A percentile compares a stretch with the other conserved stretches of the same genome.
phyloP scores from a whole-genome alignment of 2,797 vertebrate genomes.

The Forpus xanthops region DNA sequence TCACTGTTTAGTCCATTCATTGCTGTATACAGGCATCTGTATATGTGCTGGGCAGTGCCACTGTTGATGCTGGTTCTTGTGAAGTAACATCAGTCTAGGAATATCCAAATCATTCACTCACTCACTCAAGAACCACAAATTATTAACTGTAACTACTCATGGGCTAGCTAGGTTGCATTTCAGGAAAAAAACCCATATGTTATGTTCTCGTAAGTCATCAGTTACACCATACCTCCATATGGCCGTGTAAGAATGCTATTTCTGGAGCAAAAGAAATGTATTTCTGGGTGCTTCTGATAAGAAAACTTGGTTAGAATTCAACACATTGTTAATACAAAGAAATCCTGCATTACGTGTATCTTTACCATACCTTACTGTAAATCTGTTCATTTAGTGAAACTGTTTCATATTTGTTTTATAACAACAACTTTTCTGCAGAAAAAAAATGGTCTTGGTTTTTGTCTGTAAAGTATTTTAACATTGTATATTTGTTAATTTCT shows the following conservation, averaged over 20 bases:
- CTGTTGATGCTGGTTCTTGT: neutral
- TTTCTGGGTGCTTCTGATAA: neutral
- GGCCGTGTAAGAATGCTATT: neutral
- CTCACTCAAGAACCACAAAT: neutral
- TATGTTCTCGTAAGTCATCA: neutral
- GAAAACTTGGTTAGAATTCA: neutral
- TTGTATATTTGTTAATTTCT: neutral
- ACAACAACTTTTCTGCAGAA: neutral
- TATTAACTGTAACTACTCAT: neutral
- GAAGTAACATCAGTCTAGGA: neutral
- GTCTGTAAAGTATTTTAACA: neutral
- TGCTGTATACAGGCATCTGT: neutral
- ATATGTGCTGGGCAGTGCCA: neutral
- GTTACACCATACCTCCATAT: neutral
- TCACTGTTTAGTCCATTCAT: fast-evolving
- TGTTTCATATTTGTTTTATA: neutral
- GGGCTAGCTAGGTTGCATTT: neutral
- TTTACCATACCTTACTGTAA: neutral
- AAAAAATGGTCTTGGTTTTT: neutral
- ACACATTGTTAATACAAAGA: neutral
- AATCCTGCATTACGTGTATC: neutral
- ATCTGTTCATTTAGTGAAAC: neutral
- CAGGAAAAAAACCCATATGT: neutral
- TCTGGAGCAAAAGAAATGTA: neutral
- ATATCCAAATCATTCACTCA: neutral